Base-by-base conservation (phyloP, 1,140 invertebrate genomes). In the Plodia interpunctella region DNA sequence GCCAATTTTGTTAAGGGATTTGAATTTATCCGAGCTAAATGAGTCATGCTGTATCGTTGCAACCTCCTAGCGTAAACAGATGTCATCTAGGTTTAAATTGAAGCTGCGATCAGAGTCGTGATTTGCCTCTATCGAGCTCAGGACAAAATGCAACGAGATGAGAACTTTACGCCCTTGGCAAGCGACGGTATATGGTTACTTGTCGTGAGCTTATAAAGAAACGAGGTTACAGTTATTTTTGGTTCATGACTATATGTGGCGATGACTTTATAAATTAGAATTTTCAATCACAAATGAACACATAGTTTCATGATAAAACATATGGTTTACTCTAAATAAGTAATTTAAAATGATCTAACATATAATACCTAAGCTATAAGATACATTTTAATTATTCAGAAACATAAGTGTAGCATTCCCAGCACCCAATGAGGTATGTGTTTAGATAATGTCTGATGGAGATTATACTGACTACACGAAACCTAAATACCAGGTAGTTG, bases 141-240 rank as follows among this genome's bases (percentile, higher is more conserved):
- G 28, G 30, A 55, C 18, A 18, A 25, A 19, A 20, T 49, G 55
- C 38, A 57, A 49, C 35, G 63, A 66, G 65, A 74, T 64, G 70
- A 74, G 67, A 73, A 69, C 65, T 70, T 63, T 65, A 68, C 68
- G 78, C 69, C 79, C 79, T 82, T 82, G 76, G 59, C 55, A 20
- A 51, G 57, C 18, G 55, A 65, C 64, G 53, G 68, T 70, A 76
- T 71, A 76, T 74, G 78, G 78, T 60, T 63, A 70, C 56, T 66
- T 61, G 72, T 68, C 59, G 64, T 74, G 66, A 52, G 66, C 74
- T 74, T 79, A 78, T 79, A 78, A 63, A 76, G 76, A 76, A 74
- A 74, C 65, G 72, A 80, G 77, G 78, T 69, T 76, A 68, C 64
- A 52, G 72, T 77, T 74, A 76, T 68, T 78, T 74, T 73, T 69